Evolutionary conservation across 2,797 vertebrate genomes (phyloP), one percentile per base, ranked within the genome.

Genomic region (Chaetophractus vellerosus): DNA sequence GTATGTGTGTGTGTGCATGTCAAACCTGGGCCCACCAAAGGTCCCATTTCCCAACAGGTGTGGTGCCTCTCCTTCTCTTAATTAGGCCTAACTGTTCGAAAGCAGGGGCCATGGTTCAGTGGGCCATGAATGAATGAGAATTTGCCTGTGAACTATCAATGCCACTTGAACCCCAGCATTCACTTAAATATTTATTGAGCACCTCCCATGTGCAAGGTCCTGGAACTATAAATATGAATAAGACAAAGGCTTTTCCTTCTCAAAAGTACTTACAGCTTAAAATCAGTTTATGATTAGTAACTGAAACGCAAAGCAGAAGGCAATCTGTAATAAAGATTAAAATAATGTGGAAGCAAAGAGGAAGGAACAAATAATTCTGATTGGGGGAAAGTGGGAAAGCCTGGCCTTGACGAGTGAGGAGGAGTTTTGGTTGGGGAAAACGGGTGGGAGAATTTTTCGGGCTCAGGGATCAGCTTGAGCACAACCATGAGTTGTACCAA

Each of bases 111-210:
- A 10, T 87, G 26, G 76, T 90, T 94, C 71, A 84, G n/a, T 52
- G 61, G 81, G 23, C 48, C 9, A 81, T 90, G 76, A 92, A 74
- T 72, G 78, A 85, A 63, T 63, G 75, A 88, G 12, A 69, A 79
- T 91, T 87, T 91, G 59, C 63, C 38, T 78, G 38, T 94, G 36
- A 83, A 91, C 14, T 76, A 81, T 68, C 72, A 94, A 23, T 85
- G 38, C 26, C 64, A 50, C n/a, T 74, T 64, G 10, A 96, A 90
- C 33, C 15, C 45, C 21, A 91, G 88, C n/a, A 57, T 95, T 84
- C 76, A 76, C 33, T 88, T 72, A 93, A 74, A 66, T 95, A 96
- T 74, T 94, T 96, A 95, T 61, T 87, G 33, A 84, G 50, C 16
- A 15, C 55, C 28, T 95, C 33, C 38, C 63, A 50, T 23, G 38